Evolutionary conservation across 2,888 invertebrate genomes (phyloP).

Genomic region (Sericinus montela): DNA sequence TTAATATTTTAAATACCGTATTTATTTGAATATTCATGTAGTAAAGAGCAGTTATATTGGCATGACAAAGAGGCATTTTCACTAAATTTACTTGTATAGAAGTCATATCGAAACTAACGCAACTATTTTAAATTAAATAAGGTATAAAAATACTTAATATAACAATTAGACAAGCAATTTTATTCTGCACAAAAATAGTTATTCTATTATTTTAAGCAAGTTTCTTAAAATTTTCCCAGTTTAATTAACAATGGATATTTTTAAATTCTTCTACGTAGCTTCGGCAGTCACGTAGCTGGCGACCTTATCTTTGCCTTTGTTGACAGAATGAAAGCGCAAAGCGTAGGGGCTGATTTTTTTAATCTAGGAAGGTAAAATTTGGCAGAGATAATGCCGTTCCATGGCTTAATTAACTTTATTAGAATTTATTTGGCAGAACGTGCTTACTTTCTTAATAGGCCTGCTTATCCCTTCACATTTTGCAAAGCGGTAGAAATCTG

Average conservation of each 20-base stretch:
- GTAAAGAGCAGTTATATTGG: no score
- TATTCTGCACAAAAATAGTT: no score
- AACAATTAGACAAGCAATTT: no score
- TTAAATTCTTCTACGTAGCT: slow-evolving; percentile 31
- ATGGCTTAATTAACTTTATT: slow-evolving; percentile 75
- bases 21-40: no score
- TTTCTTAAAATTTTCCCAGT: not conserved
- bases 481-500: slow-evolving; percentile 25
- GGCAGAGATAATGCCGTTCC: slow-evolving; percentile 63
- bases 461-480: slow-evolving; percentile 38
- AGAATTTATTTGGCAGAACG: slow-evolving; percentile 68
- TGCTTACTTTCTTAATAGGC: slow-evolving; percentile 43
- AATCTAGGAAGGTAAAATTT: slow-evolving; percentile 59
- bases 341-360: slow-evolving; percentile 41
- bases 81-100: no score
- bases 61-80: no score
- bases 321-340: slow-evolving; percentile 38
- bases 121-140: no score
- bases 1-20: no score
- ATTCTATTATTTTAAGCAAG: no score
- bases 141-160: no score
- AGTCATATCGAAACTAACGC: no score
- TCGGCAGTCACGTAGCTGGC: slow-evolving; percentile 48
- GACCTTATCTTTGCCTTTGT: slow-evolving; percentile 50
- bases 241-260: slow-evolving; percentile 13